A percentile compares a stretch with the other conserved stretches of the same genome.
Conservation (phyloP, 2,888 invertebrate species). For the Eristalinus sepulchralis region DNA sequence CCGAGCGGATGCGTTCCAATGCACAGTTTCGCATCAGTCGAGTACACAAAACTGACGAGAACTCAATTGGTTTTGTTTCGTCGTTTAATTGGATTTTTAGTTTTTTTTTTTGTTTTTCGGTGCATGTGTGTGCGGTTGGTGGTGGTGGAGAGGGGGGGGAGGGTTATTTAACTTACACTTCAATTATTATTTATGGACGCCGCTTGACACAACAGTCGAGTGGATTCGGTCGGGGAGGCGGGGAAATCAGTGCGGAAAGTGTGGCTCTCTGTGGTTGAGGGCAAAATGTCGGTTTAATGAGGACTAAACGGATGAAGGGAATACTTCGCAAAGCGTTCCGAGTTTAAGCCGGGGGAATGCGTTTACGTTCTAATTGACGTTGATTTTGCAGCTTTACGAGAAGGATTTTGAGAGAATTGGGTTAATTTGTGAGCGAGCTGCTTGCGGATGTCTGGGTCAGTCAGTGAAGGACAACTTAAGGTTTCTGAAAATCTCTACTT, state of each 20-base stretch:
- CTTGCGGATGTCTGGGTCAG: too few relatives aligned
- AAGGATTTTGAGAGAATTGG: too few relatives aligned
- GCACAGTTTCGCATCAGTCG: neutral
- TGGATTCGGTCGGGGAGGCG: neutral
- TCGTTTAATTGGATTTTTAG: slow-evolving; percentile 6
- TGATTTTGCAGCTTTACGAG: too few relatives aligned
- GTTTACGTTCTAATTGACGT: too few relatives aligned
- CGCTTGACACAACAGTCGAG: neutral
- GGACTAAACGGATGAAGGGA: neutral
- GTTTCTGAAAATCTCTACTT: too few relatives aligned
- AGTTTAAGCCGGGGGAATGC: neutral
- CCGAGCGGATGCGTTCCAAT: neutral
- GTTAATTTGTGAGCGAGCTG: too few relatives aligned
- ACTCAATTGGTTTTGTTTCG: neutral
- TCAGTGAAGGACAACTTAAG: too few relatives aligned
- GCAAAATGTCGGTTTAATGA: neutral
- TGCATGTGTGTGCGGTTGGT: neutral
- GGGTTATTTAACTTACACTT: slow-evolving; percentile 15
- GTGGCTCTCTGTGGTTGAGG: neutral
- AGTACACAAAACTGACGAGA: neutral
- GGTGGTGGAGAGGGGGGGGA: too few relatives aligned
- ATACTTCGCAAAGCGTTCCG: neutral
- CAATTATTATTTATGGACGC: slow-evolving; percentile 8
- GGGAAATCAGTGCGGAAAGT: neutral
- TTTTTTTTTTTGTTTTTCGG: neutral